Evolutionary conservation across 1,140 invertebrate genomes (phyloP), one percentile per base, ranked within the genome.

Genomic region (Mizuhopecten yessoensis): DNA sequence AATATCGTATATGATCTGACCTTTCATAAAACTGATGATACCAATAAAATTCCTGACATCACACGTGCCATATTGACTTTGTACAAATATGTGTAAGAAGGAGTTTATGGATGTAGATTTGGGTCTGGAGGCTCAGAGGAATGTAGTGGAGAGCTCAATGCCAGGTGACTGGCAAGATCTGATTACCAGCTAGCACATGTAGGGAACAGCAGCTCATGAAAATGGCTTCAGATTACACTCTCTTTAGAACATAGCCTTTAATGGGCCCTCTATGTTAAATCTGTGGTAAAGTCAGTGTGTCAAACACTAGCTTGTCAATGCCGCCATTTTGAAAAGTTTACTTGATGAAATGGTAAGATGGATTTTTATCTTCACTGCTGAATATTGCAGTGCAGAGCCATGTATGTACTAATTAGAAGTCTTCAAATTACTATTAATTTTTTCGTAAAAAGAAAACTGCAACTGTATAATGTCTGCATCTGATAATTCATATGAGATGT

Each of bases 101-200:
- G 57, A 75, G 57, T 29, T 9, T 29, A 75, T 75, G n/a, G 42
- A 45, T n/a, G 42, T 17, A 45, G 42, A 45, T 45, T 45, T 9
- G 1, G 42, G 9, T 57, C 13, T 29, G 57, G 57, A 29, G 3
- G 57, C 9, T 75, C 23, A 75, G n/a, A 75, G 57, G 57, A 75
- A 75, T 75, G 57, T 75, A 29, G 57, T 29, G 57, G 57, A n/a
- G 57, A 45, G 57, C 57, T 75, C 42, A 45, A 45, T 13, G 42
- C 57, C 57, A 75, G 57, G n/a, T 75, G 57, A 75, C 57, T 75
- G 57, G 57, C 5, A 75, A 75, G 57, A 75, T 75, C 57, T 75
- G 57, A 75, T 75, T 75, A 75, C 57, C 57, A 75, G 57, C 57
- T 75, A 75, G 57, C 57, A 75, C 57, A 75, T 75, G 57, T 75